Percentiles rank a stretch among this genome's conserved stretches.
phyloP scores from a whole-genome alignment of 1,140 invertebrate genomes.

The Agraylea sexmaculata region DNA sequence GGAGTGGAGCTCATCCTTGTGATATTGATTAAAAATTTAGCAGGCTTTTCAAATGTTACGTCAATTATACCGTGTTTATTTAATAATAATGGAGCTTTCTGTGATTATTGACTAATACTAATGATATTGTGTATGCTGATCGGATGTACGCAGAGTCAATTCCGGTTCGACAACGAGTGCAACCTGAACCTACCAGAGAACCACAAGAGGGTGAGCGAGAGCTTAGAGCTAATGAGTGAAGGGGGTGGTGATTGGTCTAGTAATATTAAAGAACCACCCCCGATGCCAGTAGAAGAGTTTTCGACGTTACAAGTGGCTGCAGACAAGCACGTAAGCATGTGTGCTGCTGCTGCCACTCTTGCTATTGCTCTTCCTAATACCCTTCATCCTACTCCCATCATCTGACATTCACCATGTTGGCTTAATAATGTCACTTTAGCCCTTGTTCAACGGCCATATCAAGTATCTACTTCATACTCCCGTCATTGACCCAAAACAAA shows the following conservation, averaged over 20 bases:
- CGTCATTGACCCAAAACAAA: too few species aligned
- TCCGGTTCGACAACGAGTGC: constrained; percentile 97
- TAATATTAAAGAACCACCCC: too few species aligned
- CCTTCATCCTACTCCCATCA: not conserved
- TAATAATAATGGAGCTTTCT: too few species aligned
- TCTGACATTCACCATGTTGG: not conserved
- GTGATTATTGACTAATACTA: too few species aligned
- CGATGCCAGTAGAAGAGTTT: too few species aligned
- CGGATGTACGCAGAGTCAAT: constrained; percentile 97
- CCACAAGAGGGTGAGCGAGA: constrained; percentile 85
- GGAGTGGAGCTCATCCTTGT: too few species aligned
- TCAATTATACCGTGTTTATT: too few species aligned
- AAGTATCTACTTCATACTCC: not conserved
- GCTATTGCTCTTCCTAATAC: too few species aligned
- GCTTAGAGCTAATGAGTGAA: constrained; percentile 32
- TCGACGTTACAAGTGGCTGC: constrained; percentile 20
- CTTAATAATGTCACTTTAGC: not conserved
- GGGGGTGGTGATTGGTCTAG: constrained; percentile 25
- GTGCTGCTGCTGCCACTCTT: not conserved
- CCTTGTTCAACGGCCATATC: not conserved
- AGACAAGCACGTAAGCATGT: constrained; percentile 44
- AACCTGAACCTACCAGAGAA: constrained; percentile 89
- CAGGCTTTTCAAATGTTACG: too few species aligned
- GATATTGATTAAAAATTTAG: too few species aligned
- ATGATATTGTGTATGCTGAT: too few species aligned